Conservation (phyloP, 2,888 invertebrate genomes). For the Cetonia aurata region DNA sequence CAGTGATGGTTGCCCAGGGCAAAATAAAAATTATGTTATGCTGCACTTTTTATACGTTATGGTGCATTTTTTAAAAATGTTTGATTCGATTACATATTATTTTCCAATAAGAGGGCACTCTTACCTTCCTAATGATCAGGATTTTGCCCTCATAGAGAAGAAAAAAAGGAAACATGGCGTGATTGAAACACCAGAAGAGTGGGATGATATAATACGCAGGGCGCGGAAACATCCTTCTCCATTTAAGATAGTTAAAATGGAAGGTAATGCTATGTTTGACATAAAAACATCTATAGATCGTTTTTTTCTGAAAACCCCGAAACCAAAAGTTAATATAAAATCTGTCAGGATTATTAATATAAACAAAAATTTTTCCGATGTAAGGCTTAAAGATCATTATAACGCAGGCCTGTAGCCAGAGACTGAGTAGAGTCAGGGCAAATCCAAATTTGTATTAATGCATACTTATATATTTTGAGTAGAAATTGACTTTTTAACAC, state of each 20-base stretch:
- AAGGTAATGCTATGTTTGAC: neutral
- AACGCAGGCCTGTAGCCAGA: too few relatives aligned
- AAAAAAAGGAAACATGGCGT: constrained; percentile 20
- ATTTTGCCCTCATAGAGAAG: constrained; percentile 3
- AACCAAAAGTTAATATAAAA: too few relatives aligned
- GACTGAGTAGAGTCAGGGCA: too few relatives aligned
- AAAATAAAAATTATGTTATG: constrained; percentile 7
- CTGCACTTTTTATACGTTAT: constrained; percentile 4
- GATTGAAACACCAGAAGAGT: constrained; percentile 1
- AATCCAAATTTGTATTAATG: too few relatives aligned
- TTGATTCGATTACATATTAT: neutral
- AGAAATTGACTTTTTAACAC: too few relatives aligned
- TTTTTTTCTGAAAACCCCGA: neutral
- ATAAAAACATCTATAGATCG: neutral
- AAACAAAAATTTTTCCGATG: too few relatives aligned
- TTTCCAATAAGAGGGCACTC: constrained; percentile 1
- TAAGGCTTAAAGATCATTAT: too few relatives aligned
- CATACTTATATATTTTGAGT: too few relatives aligned
- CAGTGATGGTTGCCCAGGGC: neutral
- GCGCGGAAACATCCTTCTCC: constrained; percentile 6
- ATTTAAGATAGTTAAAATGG: constrained; percentile 18
- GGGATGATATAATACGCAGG: constrained; percentile 9
- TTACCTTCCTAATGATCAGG: constrained; percentile 19
- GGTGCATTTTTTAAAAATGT: neutral
- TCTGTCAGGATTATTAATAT: too few relatives aligned